phyloP scores from a whole-genome alignment of 2,113 vertebrate genomes.

The Orthonyx spaldingii region DNA sequence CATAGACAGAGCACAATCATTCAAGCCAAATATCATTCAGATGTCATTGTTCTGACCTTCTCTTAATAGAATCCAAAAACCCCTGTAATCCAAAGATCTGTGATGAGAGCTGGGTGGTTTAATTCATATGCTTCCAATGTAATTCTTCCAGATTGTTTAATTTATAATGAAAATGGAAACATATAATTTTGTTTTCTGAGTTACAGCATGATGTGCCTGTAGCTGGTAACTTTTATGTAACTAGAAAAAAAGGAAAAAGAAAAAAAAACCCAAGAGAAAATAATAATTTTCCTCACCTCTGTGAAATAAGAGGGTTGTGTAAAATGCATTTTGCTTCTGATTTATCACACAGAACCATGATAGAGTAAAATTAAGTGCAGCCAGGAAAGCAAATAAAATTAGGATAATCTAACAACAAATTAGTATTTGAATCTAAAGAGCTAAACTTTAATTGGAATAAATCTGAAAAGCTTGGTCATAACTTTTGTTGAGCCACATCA shows the following conservation, averaged over 20 bases:
- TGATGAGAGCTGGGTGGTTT: not conserved
- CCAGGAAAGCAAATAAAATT: not conserved
- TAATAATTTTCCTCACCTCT: not conserved
- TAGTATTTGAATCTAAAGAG: not conserved
- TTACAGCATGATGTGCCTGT: not conserved
- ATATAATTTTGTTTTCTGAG: conserved; percentile 16
- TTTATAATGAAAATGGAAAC: not conserved
- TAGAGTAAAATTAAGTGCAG: not conserved
- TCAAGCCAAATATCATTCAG: not conserved
- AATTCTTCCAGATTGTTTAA: not conserved
- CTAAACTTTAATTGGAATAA: not conserved
- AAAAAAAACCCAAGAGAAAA: not conserved
- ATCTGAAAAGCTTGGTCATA: not conserved
- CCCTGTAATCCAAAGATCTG: not conserved
- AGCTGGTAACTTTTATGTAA: not conserved
- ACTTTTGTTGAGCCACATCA: not conserved
- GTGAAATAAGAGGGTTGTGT: not conserved
- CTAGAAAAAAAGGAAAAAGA: not conserved
- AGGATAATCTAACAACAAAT: not conserved
- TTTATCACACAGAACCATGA: not conserved
- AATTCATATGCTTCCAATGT: not conserved
- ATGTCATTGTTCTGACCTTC: not conserved
- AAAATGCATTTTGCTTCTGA: not conserved
- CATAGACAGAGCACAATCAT: not conserved
- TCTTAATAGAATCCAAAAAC: not conserved